Conservation (phyloP, 2,797 vertebrate species). For the Valencia hispanica region DNA sequence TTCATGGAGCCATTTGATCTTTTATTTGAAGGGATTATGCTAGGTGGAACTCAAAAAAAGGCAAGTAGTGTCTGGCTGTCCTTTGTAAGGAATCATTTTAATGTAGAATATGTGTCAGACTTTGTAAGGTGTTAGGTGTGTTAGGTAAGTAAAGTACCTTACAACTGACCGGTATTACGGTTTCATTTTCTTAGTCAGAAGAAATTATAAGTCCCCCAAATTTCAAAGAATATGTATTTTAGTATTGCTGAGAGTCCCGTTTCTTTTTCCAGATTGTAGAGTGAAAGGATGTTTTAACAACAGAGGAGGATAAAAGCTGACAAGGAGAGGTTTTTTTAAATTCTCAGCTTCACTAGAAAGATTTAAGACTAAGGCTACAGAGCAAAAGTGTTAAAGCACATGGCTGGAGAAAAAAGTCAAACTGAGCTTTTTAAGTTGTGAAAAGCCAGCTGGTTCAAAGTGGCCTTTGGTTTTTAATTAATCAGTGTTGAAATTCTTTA, state of each 20-base stretch:
- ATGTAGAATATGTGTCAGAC: background rate
- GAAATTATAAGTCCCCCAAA: background rate
- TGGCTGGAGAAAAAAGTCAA: background rate
- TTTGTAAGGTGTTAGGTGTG: background rate
- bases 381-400: background rate
- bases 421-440: background rate
- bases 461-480: background rate
- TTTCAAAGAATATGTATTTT: background rate
- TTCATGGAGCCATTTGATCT: background rate
- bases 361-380: background rate
- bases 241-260: no score
- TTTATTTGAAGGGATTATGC: background rate
- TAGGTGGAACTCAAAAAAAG: background rate
- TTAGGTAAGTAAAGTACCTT: background rate
- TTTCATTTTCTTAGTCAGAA: background rate
- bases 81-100: background rate
- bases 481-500: background rate
- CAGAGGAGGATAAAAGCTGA: background rate
- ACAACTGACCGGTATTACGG: background rate
- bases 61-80: background rate
- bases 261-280: background rate
- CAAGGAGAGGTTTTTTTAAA: background rate
- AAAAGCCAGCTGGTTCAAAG: background rate
- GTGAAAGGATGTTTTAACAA: background rate
- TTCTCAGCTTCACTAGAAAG: background rate